These are phyloP conservation scores for Mimachlamys varia DNA, from an alignment of 2,888 invertebrate species.

Conservation along the genomic window DNA sequence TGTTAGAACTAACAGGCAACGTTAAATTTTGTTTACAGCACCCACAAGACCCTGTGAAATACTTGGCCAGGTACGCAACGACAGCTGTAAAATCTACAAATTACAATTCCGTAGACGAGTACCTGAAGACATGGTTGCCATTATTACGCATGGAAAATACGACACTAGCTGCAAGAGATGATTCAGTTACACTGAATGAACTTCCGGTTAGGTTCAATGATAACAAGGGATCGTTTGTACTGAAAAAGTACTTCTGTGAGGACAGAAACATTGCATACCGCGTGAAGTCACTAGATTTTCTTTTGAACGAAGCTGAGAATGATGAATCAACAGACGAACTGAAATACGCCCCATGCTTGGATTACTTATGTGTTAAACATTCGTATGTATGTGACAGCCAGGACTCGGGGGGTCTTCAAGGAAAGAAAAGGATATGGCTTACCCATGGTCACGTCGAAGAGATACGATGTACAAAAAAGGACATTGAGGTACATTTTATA, in stretches of 20 bases:
- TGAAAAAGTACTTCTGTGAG: constrained; percentile 47
- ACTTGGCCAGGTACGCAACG: constrained; percentile 43
- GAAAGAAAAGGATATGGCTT: constrained; percentile 45
- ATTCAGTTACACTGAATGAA: constrained; percentile 52
- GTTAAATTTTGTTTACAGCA: constrained; percentile 45
- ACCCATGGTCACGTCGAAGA: constrained; percentile 50
- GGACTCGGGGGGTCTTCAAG: background rate
- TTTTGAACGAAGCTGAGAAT: constrained; percentile 6
- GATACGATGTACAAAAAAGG: constrained; percentile 41
- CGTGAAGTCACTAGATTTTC: constrained; percentile 36
- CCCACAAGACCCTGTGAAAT: constrained; percentile 41
- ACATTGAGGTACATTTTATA: constrained; percentile 45
- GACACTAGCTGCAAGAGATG: constrained; percentile 41
- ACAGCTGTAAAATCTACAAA: background rate
- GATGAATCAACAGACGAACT: constrained; percentile 28
- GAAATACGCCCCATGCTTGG: constrained; percentile 43
- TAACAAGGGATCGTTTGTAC: constrained; percentile 47
- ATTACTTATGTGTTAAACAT: constrained; percentile 48
- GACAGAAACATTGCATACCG: constrained; percentile 52
- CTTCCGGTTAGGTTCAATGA: constrained; percentile 50
- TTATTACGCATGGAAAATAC: constrained; percentile 45
- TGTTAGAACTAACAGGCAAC: constrained; percentile 43
- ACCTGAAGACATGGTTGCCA: constrained; percentile 45
- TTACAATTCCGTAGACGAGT: constrained; percentile 40
- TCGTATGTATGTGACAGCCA: background rate